Percentiles rank a stretch among this genome's conserved stretches.
Conservation (phyloP, 2,113 vertebrate genomes). For the Castor canadensis region DNA sequence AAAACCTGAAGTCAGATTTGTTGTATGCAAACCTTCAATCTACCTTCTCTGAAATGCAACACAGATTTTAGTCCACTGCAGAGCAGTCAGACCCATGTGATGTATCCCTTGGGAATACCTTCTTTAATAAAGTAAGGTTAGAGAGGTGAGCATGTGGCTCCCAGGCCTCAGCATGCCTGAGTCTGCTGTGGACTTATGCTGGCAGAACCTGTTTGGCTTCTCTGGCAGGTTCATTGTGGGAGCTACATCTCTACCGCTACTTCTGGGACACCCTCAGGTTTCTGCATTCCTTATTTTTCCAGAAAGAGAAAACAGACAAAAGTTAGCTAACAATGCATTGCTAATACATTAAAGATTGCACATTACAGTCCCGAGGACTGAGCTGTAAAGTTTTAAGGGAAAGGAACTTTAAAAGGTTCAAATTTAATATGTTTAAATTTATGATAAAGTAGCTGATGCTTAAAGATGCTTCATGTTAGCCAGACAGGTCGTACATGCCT, state of each 20-base stretch:
- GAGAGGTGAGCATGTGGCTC: not conserved
- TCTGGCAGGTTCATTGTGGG: not conserved
- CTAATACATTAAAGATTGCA: not conserved
- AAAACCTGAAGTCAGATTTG: not conserved
- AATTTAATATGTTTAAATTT: not conserved
- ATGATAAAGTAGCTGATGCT: not conserved
- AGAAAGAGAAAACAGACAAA: slow-evolving; percentile 2
- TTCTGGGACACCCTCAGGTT: not conserved
- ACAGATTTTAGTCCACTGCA: not conserved
- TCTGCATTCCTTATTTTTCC: not conserved
- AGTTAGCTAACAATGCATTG: not conserved
- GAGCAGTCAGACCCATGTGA: not conserved
- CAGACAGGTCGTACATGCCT: not conserved
- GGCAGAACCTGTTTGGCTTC: not conserved
- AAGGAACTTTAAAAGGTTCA: not conserved
- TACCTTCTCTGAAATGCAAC: not conserved
- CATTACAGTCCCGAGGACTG: not conserved
- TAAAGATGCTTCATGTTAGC: not conserved
- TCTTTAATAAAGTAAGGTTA: slow-evolving; percentile 34
- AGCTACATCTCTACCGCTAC: not conserved
- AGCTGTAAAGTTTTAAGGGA: not conserved
- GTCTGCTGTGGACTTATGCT: not conserved
- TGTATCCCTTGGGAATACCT: not conserved
- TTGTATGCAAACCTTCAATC: not conserved
- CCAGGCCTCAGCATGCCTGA: not conserved